Evolutionary conservation across 1,140 invertebrate genomes (phyloP).

Genomic region (Portunus trituberculatus): DNA sequence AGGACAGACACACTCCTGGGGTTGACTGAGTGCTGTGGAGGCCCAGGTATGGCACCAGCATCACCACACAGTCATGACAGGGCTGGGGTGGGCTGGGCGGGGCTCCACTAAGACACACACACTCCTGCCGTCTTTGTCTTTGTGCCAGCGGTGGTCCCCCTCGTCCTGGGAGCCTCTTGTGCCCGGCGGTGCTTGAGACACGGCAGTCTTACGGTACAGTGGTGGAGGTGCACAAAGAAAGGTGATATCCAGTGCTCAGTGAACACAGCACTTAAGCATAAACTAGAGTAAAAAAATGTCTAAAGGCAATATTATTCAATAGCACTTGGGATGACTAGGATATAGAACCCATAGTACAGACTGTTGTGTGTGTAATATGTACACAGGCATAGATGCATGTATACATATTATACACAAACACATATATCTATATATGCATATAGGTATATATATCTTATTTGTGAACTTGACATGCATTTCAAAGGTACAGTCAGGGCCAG

Average conservation of each 20-base stretch:
- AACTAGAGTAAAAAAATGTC: conserved; percentile 22
- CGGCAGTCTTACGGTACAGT: neutral
- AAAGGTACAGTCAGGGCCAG: neutral
- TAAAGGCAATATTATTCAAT: conserved; percentile 15
- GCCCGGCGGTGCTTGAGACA: neutral
- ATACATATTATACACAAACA: conserved; percentile 2
- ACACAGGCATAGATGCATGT: neutral
- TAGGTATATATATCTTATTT: conserved; percentile 15
- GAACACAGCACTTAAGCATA: neutral
- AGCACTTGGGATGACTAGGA: conserved; percentile 20
- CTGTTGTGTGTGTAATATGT: conserved; percentile 1
- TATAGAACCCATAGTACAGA: conserved; percentile 22
- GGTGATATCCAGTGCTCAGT: neutral
- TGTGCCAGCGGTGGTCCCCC: neutral
- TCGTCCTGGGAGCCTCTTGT: neutral
- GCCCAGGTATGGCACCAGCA: neutral
- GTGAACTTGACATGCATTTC: conserved; percentile 22
- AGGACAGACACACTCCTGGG: neutral
- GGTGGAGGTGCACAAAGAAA: neutral
- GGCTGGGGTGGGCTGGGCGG: neutral
- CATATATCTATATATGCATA: conserved; percentile 15
- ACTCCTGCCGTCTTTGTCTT: too few species aligned
- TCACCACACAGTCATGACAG: neutral
- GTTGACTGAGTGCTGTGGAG: neutral
- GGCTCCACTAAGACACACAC: too few species aligned